These are phyloP conservation scores for Pelosia muscerda DNA, from an alignment of 2,888 invertebrate species.

Conservation along the genomic window DNA sequence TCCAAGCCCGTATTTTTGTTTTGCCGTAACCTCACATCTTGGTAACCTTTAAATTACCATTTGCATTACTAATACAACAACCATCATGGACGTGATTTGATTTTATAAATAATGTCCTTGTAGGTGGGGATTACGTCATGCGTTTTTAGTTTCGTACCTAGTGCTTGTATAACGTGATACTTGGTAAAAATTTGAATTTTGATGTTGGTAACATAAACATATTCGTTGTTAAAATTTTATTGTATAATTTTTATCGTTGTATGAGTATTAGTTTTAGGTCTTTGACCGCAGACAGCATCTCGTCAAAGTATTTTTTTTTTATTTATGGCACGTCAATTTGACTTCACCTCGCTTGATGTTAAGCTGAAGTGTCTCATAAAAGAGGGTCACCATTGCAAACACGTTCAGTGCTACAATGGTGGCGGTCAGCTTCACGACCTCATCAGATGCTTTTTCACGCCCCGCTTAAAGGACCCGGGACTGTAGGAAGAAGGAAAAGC, in stretches of 20 bases:
- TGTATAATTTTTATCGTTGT: neutral
- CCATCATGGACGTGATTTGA: slow-evolving; percentile 38
- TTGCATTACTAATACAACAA: slow-evolving; percentile 43
- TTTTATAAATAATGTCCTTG: slow-evolving; percentile 38
- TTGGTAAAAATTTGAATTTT: neutral
- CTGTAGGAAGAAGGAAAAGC: too few relatives aligned
- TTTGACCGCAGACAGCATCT: neutral
- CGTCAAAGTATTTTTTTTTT: neutral
- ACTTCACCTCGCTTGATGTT: too few relatives aligned
- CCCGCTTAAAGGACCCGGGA: too few relatives aligned
- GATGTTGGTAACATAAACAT: neutral
- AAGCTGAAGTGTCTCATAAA: too few relatives aligned
- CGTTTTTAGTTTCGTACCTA: slow-evolving; percentile 10
- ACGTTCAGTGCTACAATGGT: too few relatives aligned
- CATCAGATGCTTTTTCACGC: too few relatives aligned
- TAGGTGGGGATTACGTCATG: slow-evolving; percentile 40
- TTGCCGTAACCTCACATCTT: neutral
- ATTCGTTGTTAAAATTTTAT: neutral
- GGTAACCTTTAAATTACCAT: slow-evolving; percentile 45
- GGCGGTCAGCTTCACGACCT: too few relatives aligned
- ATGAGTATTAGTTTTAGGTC: neutral
- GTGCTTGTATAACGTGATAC: neutral
- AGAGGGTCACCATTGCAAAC: too few relatives aligned
- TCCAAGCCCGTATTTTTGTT: neutral
- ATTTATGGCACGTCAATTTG: too few relatives aligned